Evolutionary conservation across 1,140 invertebrate genomes (phyloP).

Genomic region (Drosophila melanica): DNA sequence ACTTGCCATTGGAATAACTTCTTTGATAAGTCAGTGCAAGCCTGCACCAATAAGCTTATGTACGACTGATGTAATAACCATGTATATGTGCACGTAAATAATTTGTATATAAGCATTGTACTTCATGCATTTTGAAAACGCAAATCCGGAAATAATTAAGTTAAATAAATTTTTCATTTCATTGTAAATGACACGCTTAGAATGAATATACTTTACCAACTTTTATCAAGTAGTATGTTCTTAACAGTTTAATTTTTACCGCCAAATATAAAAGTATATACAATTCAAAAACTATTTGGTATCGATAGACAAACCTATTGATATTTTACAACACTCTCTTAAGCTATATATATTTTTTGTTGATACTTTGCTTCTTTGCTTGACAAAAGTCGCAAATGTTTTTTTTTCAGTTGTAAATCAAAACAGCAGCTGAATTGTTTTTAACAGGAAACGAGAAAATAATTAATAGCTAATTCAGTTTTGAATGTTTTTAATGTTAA

Average conservation of each 20-base stretch:
- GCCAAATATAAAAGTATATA: too few relatives aligned
- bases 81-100: not conserved
- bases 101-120: not conserved
- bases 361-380: too few relatives aligned
- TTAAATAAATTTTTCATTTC: not conserved
- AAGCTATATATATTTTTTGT: not conserved
- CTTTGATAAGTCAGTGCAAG: slow-evolving; percentile 62
- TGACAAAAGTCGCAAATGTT: not conserved
- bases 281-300: not conserved
- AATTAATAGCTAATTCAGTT: not conserved
- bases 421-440: too few relatives aligned
- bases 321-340: not conserved
- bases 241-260: too few relatives aligned
- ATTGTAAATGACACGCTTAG: too few relatives aligned
- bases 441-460: not conserved
- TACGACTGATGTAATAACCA: slow-evolving; percentile 69
- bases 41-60: slow-evolving; percentile 56
- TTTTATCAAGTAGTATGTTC: too few relatives aligned
- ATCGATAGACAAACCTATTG: slow-evolving; percentile 3
- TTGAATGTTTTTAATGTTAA: not conserved
- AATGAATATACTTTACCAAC: too few relatives aligned
- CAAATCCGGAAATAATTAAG: not conserved
- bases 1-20: slow-evolving; percentile 66
- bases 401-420: too few relatives aligned
- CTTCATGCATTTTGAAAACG: not conserved